Conservation (phyloP, 2,113 vertebrate genomes). For the Herpailurus yagouaroundi region DNA sequence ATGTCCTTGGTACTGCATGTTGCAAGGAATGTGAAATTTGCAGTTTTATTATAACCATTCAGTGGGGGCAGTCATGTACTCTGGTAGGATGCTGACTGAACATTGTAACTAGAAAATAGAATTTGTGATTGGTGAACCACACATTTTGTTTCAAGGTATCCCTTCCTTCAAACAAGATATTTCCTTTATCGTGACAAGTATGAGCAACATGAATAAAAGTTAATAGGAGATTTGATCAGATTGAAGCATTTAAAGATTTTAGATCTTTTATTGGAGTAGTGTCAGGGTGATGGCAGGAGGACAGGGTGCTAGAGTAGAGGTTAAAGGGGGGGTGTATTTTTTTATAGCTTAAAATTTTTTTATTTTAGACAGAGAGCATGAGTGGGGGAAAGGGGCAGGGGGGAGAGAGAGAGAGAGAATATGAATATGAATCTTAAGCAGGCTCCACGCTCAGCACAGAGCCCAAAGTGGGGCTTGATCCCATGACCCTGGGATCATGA, state of each 20-base stretch:
- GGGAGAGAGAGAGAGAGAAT: too few relatives aligned
- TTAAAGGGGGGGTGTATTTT: not conserved
- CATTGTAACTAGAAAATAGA: conserved; percentile 35
- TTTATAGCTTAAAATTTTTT: too few relatives aligned
- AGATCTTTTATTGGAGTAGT: not conserved
- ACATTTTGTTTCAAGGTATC: not conserved
- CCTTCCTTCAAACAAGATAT: conserved; percentile 15
- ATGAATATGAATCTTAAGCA: too few relatives aligned
- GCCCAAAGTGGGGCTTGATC: too few relatives aligned
- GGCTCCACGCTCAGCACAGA: too few relatives aligned
- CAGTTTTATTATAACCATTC: not conserved
- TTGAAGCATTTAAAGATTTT: conserved; percentile 29
- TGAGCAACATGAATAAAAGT: not conserved
- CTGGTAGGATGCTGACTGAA: not conserved
- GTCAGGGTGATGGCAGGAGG: not conserved
- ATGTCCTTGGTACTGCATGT: not conserved
- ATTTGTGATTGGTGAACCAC: not conserved
- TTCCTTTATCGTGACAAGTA: not conserved
- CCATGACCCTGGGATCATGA: too few relatives aligned
- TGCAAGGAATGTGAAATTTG: not conserved
- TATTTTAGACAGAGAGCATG: too few relatives aligned
- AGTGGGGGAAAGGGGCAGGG: too few relatives aligned
- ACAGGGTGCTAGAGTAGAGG: not conserved
- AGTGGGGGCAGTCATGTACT: not conserved
- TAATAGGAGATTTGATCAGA: not conserved